phyloP scores from a whole-genome alignment of 2,113 vertebrate species.

The Euleptes europaea region DNA sequence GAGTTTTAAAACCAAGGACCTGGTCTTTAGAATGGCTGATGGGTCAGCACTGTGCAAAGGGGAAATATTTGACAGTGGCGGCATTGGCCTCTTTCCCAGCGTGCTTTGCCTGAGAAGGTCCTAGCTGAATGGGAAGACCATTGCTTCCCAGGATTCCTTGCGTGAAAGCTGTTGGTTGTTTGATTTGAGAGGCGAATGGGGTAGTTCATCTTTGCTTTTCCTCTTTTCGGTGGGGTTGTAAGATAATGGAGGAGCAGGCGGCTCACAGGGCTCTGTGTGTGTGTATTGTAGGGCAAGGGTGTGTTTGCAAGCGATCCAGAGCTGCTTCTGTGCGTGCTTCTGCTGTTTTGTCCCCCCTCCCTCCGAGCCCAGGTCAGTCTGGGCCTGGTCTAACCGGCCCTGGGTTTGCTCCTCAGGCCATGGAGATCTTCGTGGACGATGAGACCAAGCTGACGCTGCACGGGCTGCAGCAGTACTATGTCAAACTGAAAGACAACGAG shows the following conservation, averaged over 20 bases:
- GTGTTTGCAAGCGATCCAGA: slow-evolving; percentile 2
- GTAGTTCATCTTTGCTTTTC: not conserved
- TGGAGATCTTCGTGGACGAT: slow-evolving; percentile 88
- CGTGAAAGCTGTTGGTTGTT: not conserved
- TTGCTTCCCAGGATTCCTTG: not conserved
- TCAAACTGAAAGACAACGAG: slow-evolving; percentile 89
- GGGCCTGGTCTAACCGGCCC: slow-evolving; percentile 30
- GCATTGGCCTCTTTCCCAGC: not conserved
- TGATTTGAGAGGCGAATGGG: not conserved
- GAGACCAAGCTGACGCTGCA: slow-evolving; percentile 88
- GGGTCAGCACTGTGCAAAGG: not conserved
- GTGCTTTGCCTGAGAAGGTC: not conserved
- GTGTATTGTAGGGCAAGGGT: slow-evolving; percentile 11
- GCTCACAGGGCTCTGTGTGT: too few relatives aligned
- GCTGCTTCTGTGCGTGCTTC: not conserved
- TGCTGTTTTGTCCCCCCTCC: not conserved
- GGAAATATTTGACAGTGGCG: too few relatives aligned
- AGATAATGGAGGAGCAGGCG: not conserved
- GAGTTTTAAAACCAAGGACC: not conserved
- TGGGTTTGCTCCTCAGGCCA: slow-evolving; percentile 73
- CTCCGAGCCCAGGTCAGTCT: slow-evolving; percentile 20
- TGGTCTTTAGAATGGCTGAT: not conserved
- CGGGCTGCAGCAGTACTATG: slow-evolving; percentile 86
- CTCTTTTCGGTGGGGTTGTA: not conserved
- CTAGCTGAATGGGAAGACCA: not conserved